phyloP scores from a whole-genome alignment of 2,797 vertebrate genomes.

The Coendou prehensilis region DNA sequence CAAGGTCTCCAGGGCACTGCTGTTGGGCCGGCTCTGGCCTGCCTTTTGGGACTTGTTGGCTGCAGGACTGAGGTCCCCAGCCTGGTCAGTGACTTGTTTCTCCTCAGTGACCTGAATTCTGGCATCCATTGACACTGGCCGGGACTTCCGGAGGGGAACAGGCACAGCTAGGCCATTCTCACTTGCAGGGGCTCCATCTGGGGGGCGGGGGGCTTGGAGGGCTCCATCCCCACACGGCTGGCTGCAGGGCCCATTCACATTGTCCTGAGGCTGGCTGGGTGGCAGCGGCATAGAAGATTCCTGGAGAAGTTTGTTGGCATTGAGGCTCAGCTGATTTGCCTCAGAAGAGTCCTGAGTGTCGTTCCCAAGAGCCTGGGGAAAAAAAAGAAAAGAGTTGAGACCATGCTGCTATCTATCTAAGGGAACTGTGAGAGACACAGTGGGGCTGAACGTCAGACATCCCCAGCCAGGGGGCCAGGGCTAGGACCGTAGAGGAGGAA shows the following conservation, averaged over 20 bases:
- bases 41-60: conserved; percentile 74
- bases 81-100: background rate
- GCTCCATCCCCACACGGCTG: conserved; percentile 86
- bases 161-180: conserved; percentile 89
- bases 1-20: conserved; percentile 86
- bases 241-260: conserved; percentile 68
- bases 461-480: accelerated
- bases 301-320: conserved; percentile 87
- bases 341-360: conserved; percentile 90
- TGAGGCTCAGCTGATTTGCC: conserved; percentile 91
- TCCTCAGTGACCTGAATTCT: conserved; percentile 50
- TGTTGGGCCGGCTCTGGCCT: conserved; percentile 80
- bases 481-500: accelerated
- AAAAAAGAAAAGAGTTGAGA: background rate
- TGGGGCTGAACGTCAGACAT: background rate
- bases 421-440: background rate
- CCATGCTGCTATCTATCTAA: background rate
- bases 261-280: conserved; percentile 82
- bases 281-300: conserved; percentile 28
- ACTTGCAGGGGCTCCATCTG: conserved; percentile 85
- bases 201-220: conserved; percentile 86
- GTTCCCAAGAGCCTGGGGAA: conserved; percentile 88
- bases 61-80: conserved; percentile 62
- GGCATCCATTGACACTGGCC: conserved; percentile 83
- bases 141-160: conserved; percentile 88